Evolutionary conservation across 2,797 vertebrate genomes (phyloP).

Genomic region (Eupleurogrammus muticus): DNA sequence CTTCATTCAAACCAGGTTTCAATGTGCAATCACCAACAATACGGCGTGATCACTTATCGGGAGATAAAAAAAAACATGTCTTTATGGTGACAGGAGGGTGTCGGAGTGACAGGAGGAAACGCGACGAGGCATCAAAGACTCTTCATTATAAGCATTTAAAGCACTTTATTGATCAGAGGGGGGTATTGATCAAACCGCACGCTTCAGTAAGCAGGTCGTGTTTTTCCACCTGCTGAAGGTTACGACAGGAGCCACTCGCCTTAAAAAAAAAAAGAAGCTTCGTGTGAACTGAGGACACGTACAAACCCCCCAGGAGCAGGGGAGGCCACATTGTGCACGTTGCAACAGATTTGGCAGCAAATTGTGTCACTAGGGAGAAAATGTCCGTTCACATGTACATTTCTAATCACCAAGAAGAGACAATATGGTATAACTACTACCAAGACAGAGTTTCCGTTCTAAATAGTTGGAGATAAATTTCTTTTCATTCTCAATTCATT

Average conservation of each 20-base stretch:
- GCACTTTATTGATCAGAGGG: slow-evolving; percentile 38
- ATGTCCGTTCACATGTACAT: not conserved
- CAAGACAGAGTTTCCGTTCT: too few species aligned
- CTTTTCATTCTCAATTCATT: too few species aligned
- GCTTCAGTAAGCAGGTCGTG: not conserved
- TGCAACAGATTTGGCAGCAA: not conserved
- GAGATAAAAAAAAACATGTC: not conserved
- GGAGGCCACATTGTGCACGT: not conserved
- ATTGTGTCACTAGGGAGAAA: not conserved
- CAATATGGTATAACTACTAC: too few species aligned
- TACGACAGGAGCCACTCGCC: not conserved
- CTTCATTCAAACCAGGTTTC: not conserved
- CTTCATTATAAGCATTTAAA: slow-evolving; percentile 46
- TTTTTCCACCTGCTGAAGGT: slow-evolving; percentile 25
- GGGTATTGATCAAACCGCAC: slow-evolving; percentile 40
- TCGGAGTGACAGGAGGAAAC: slow-evolving; percentile 16
- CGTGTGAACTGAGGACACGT: too few species aligned
- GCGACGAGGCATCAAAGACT: slow-evolving; percentile 32
- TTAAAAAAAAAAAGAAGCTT: slow-evolving; percentile 20
- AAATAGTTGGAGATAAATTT: not conserved
- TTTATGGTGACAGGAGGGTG: not conserved
- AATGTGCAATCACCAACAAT: not conserved
- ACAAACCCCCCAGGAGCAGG: not conserved
- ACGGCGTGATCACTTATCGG: not conserved
- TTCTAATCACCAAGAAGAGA: not conserved